Percentiles rank a stretch among this genome's conserved stretches.
phyloP scores from a whole-genome alignment of 2,888 invertebrate species.

The Steinernema hermaphroditum region DNA sequence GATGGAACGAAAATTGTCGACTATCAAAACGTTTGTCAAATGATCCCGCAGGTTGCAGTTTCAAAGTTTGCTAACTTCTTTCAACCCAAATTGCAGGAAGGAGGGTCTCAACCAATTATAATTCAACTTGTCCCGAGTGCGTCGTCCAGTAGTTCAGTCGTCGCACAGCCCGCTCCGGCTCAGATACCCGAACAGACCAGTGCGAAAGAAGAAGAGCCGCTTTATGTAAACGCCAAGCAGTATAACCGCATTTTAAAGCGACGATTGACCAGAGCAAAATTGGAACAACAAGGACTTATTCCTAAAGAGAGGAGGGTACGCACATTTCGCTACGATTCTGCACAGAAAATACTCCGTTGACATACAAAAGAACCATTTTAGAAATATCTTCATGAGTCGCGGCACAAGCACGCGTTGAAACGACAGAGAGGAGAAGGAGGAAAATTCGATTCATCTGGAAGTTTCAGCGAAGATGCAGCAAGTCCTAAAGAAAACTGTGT shows the following conservation, averaged over 20 bases:
- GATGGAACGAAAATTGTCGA: constrained; percentile 10
- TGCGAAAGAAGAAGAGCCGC: constrained; percentile 75
- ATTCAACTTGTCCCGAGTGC: constrained; percentile 11
- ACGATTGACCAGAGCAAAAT: constrained; percentile 87
- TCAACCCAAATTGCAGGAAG: constrained; percentile 5
- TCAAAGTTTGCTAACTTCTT: neutral
- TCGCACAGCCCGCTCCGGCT: neutral
- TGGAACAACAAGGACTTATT: constrained; percentile 91
- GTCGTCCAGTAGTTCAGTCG: neutral
- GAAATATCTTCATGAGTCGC: constrained; percentile 57
- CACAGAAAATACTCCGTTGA: constrained; percentile 25
- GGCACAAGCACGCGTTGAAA: constrained; percentile 51
- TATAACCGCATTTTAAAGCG: constrained; percentile 93
- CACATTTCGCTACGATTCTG: constrained; percentile 9
- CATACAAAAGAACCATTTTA: constrained; percentile 37
- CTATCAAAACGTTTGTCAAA: constrained; percentile 14
- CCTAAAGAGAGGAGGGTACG: constrained; percentile 79
- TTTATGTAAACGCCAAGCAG: constrained; percentile 97
- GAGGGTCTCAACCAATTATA: neutral
- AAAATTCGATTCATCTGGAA: constrained; percentile 43
- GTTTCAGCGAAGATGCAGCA: constrained; percentile 13
- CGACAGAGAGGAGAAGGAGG: constrained; percentile 52
- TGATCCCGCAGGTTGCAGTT: constrained; percentile 6
- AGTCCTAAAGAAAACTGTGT: constrained; percentile 1
- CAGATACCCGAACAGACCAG: neutral